A percentile compares a stretch with the other conserved stretches of the same genome.
Evolutionary conservation across 2,888 invertebrate genomes (phyloP).

Genomic region (Selenia dentaria): DNA sequence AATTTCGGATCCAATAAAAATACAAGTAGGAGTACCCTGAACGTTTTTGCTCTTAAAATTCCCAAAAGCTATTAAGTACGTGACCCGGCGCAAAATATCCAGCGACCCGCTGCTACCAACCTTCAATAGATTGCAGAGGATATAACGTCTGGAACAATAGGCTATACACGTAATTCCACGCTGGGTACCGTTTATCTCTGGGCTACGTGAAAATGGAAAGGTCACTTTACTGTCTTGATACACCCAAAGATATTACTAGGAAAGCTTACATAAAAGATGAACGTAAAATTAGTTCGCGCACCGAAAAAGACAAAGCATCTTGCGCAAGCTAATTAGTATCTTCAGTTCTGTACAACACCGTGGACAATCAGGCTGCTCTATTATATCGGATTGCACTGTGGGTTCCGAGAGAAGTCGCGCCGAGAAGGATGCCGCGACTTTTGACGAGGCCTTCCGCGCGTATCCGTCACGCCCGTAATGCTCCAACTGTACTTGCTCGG

Average conservation of each 20-base stretch:
- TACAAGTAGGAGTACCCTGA: too few species aligned
- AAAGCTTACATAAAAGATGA: not conserved
- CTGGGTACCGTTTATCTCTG: conserved; percentile 21
- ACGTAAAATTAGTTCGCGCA: not conserved
- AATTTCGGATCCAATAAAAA: too few species aligned
- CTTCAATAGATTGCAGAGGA: conserved; percentile 16
- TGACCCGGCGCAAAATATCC: conserved; percentile 1
- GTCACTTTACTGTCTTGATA: not conserved
- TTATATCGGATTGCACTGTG: too few species aligned
- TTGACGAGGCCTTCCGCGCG: too few species aligned
- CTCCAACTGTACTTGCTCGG: too few species aligned
- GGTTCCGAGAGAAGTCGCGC: too few species aligned
- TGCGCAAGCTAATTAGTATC: too few species aligned
- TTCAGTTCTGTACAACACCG: too few species aligned
- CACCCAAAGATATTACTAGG: not conserved
- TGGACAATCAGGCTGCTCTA: too few species aligned
- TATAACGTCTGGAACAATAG: conserved; percentile 14
- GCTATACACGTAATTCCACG: conserved; percentile 14
- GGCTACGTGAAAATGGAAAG: conserved; percentile 8
- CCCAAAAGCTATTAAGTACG: not conserved
- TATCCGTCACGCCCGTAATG: too few species aligned
- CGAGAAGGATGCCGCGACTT: too few species aligned
- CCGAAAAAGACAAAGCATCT: too few species aligned
- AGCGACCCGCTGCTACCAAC: conserved; percentile 1
- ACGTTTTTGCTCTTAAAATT: not conserved